phyloP scores from a whole-genome alignment of 2,113 vertebrate species.

The Thomomys bottae region DNA sequence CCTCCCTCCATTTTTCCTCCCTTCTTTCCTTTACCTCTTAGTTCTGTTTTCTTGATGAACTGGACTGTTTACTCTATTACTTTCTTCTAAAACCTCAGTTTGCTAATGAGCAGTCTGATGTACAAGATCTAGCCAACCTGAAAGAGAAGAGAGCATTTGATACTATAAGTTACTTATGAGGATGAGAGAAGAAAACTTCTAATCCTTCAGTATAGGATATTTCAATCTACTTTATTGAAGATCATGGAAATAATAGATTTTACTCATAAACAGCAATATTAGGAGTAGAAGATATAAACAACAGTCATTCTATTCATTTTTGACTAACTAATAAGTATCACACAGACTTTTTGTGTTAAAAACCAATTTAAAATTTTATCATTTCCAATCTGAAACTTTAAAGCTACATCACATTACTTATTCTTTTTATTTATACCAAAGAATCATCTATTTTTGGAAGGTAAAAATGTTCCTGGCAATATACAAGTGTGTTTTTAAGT shows the following conservation, averaged over 20 bases:
- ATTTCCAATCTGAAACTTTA: background rate
- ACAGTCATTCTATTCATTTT: background rate
- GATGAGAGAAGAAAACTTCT: background rate
- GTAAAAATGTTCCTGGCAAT: background rate
- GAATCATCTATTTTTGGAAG: background rate
- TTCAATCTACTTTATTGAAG: background rate
- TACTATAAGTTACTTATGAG: background rate
- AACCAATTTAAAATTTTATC: background rate
- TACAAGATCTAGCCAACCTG: background rate
- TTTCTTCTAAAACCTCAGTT: background rate
- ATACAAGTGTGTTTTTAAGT: background rate
- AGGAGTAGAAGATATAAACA: background rate
- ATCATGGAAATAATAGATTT: background rate
- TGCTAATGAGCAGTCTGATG: background rate
- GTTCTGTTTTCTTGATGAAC: background rate
- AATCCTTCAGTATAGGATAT: background rate
- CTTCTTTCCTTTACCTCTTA: background rate
- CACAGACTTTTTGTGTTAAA: background rate
- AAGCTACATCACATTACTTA: background rate
- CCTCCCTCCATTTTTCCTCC: too few relatives aligned
- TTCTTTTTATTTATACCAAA: background rate
- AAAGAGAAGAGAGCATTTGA: background rate
- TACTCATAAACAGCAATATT: constrained; percentile 24
- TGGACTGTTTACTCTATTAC: background rate
- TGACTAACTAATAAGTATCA: background rate